Conservation (phyloP, 2,888 invertebrate genomes). For the Amphiduros pacificus region DNA sequence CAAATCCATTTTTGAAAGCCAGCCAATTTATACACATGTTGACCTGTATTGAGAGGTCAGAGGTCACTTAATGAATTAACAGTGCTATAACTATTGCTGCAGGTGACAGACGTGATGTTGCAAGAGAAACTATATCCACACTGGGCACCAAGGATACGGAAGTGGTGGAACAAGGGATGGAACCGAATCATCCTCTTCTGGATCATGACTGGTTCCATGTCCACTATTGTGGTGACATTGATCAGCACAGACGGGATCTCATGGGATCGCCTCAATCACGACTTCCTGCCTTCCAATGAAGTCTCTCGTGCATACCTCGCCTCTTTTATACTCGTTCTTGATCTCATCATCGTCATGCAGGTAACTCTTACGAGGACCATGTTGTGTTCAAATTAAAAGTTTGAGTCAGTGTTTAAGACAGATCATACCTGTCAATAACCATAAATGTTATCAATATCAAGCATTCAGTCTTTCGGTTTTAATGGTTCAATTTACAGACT, state of each 20-base stretch:
- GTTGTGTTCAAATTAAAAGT: too few relatives aligned
- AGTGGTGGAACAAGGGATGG: slow-evolving; percentile 58
- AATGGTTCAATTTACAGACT: too few relatives aligned
- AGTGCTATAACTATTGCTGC: too few relatives aligned
- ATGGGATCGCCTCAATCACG: slow-evolving; percentile 63
- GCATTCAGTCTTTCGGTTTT: too few relatives aligned
- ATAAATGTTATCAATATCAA: too few relatives aligned
- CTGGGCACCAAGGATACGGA: slow-evolving; percentile 58
- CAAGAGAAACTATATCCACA: slow-evolving; percentile 63
- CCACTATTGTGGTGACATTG: slow-evolving; percentile 60
- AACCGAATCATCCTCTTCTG: slow-evolving; percentile 63
- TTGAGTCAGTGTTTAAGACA: too few relatives aligned
- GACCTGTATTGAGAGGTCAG: too few relatives aligned
- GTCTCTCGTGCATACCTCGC: slow-evolving; percentile 63
- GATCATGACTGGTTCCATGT: slow-evolving; percentile 59
- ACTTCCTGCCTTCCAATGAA: slow-evolving; percentile 63
- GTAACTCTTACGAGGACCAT: too few relatives aligned
- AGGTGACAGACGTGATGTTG: slow-evolving; percentile 64
- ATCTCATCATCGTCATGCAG: slow-evolving; percentile 62
- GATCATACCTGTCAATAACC: too few relatives aligned
- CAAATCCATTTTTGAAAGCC: too few relatives aligned
- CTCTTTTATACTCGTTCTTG: slow-evolving; percentile 64
- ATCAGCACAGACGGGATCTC: slow-evolving; percentile 63
- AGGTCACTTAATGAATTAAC: too few relatives aligned
- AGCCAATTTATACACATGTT: too few relatives aligned